Conservation (phyloP, 2,113 vertebrate genomes). For the Tetraodon nigroviridis region DNA sequence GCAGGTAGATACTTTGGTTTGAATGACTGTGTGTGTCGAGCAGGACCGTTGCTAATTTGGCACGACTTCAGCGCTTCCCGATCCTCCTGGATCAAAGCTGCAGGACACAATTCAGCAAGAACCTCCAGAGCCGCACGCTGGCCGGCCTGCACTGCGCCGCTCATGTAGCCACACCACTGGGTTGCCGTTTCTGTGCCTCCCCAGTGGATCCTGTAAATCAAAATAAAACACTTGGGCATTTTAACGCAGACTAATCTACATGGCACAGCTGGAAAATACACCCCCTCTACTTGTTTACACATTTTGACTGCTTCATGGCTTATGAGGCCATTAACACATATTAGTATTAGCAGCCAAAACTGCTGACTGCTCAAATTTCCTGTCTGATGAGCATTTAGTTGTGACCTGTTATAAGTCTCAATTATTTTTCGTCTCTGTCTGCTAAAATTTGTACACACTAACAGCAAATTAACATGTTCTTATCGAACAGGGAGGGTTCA, state of each 20-base stretch:
- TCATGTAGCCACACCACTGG: constrained; percentile 74
- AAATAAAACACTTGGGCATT: background rate
- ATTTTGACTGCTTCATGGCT: background rate
- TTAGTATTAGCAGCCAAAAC: constrained; percentile 2
- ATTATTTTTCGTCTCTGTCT: constrained; percentile 4
- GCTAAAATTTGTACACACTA: constrained; percentile 12
- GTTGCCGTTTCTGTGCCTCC: constrained; percentile 75
- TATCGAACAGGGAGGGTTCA: no score
- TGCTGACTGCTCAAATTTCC: background rate
- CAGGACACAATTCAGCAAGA: constrained; percentile 54
- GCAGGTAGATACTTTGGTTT: background rate
- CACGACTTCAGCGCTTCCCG: constrained; percentile 17
- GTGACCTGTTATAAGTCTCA: constrained; percentile 12
- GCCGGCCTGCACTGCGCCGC: constrained; percentile 70
- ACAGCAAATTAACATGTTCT: background rate
- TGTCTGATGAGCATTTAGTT: background rate
- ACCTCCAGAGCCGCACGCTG: constrained; percentile 72
- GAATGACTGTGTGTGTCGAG: background rate
- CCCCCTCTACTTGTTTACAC: background rate
- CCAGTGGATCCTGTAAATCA: constrained; percentile 69
- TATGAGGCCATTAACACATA: background rate
- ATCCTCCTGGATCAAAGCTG: constrained; percentile 54
- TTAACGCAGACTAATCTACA: background rate
- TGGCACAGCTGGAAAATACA: background rate
- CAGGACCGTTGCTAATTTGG: background rate